phyloP scores from a whole-genome alignment of 2,113 vertebrate species.

The Serilophus lunatus region DNA sequence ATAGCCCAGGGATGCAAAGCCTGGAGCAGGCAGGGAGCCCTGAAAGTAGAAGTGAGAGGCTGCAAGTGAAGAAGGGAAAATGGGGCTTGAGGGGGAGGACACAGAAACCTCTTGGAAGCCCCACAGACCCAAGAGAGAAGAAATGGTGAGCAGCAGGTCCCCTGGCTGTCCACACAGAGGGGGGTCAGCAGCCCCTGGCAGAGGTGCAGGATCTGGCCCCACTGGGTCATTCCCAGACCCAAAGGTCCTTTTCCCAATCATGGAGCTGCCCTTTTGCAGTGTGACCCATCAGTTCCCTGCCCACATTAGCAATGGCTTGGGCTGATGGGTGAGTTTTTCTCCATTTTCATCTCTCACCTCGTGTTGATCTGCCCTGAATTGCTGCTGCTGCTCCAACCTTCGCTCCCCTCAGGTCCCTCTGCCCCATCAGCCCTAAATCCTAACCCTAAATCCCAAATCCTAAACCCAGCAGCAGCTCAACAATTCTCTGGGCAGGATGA shows the following conservation, averaged over 20 bases:
- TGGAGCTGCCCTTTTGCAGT: not conserved
- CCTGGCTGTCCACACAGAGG: accelerated
- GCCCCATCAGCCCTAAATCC: not conserved
- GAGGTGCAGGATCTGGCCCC: not conserved
- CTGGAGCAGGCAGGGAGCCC: not conserved
- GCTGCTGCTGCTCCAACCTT: not conserved
- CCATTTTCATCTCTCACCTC: not conserved
- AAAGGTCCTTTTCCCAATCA: not conserved
- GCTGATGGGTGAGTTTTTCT: not conserved
- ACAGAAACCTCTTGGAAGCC: accelerated
- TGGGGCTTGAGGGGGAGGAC: accelerated
- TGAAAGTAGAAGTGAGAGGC: not conserved
- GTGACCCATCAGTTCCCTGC: accelerated
- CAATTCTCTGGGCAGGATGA: accelerated
- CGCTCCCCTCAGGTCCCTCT: accelerated
- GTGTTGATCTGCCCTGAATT: not conserved
- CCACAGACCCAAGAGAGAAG: not conserved
- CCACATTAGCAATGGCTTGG: accelerated
- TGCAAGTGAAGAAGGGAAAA: not conserved
- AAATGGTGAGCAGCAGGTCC: not conserved
- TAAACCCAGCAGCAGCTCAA: not conserved
- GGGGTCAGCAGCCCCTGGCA: not conserved
- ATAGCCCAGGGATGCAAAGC: accelerated
- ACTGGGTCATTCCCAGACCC: not conserved
- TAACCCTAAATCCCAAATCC: not conserved